Conservation (phyloP, 1,140 invertebrate species). For the Penaeus chinensis region DNA sequence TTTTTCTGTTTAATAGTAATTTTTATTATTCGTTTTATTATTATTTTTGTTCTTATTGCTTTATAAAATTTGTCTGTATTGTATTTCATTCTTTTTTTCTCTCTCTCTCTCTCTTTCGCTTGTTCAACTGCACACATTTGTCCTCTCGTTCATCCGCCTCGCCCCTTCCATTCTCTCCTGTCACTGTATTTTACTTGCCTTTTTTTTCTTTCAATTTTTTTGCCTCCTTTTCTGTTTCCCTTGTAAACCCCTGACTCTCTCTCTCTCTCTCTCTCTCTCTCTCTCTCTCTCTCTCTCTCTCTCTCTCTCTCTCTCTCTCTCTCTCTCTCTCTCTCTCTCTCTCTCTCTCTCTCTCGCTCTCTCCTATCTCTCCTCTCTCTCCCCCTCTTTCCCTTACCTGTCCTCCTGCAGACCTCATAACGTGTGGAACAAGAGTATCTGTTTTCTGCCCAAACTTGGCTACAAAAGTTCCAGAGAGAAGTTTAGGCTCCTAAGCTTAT, state of each 20-base stretch:
- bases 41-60: background rate
- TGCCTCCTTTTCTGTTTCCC: background rate
- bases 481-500: slow-evolving; percentile 30
- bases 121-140: background rate
- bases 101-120: too few species aligned
- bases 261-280: background rate
- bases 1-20: background rate
- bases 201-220: background rate
- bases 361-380: background rate
- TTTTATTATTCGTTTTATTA: background rate
- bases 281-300: background rate
- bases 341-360: background rate
- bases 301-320: background rate
- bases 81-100: background rate
- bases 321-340: background rate
- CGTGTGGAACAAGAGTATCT: slow-evolving; percentile 53
- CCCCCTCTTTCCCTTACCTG: background rate
- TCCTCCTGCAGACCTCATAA: slow-evolving; percentile 27
- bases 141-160: too few species aligned
- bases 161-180: background rate
- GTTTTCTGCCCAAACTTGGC: slow-evolving; percentile 55
- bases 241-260: background rate
- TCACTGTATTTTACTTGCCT: background rate
- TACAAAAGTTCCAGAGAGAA: slow-evolving; percentile 43
- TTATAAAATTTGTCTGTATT: background rate